These are phyloP conservation scores for Drosophila serrata DNA, from an alignment of 1,140 invertebrate species.

Conservation along the genomic window DNA sequence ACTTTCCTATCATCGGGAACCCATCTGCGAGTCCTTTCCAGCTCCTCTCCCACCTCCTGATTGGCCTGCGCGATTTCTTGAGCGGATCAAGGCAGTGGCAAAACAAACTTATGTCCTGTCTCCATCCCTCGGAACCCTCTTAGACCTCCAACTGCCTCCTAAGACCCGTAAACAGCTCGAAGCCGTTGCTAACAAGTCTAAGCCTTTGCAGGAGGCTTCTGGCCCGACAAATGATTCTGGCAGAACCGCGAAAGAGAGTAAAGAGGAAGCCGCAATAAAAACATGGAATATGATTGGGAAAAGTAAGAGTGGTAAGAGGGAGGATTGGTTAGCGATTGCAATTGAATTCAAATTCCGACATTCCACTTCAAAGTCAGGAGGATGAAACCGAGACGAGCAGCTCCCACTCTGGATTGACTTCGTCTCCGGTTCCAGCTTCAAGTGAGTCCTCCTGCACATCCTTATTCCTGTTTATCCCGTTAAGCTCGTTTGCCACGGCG, in stretches of 20 bases:
- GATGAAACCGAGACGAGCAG: slow-evolving; percentile 66
- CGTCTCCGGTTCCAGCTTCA: slow-evolving; percentile 34
- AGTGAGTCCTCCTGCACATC: slow-evolving; percentile 38
- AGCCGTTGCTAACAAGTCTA: slow-evolving; percentile 67
- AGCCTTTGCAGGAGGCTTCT: slow-evolving; percentile 37
- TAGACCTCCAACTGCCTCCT: slow-evolving; percentile 18
- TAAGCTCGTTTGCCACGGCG: slow-evolving; percentile 52
- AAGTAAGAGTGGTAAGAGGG: slow-evolving; percentile 3
- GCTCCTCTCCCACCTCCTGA: slow-evolving; percentile 2
- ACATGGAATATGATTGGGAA: slow-evolving; percentile 43
- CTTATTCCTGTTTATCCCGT: slow-evolving; percentile 49
- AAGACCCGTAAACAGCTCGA: slow-evolving; percentile 53
- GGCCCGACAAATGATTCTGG: slow-evolving; percentile 30
- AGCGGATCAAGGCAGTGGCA: slow-evolving; percentile 52
- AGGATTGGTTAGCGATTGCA: slow-evolving; percentile 57
- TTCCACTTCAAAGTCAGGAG: slow-evolving; percentile 70
- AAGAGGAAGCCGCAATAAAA: slow-evolving; percentile 65
- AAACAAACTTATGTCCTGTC: slow-evolving; percentile 44
- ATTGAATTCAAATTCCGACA: slow-evolving; percentile 76
- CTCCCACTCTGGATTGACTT: slow-evolving; percentile 18
- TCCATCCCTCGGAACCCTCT: background rate
- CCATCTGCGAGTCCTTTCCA: slow-evolving; percentile 34
- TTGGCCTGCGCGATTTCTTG: slow-evolving; percentile 48
- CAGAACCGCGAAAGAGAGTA: slow-evolving; percentile 3
- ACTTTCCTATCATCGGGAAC: slow-evolving; percentile 39